These are phyloP conservation scores for Brachypterus glaber DNA, from an alignment of 2,888 invertebrate genomes.

Conservation along the genomic window DNA sequence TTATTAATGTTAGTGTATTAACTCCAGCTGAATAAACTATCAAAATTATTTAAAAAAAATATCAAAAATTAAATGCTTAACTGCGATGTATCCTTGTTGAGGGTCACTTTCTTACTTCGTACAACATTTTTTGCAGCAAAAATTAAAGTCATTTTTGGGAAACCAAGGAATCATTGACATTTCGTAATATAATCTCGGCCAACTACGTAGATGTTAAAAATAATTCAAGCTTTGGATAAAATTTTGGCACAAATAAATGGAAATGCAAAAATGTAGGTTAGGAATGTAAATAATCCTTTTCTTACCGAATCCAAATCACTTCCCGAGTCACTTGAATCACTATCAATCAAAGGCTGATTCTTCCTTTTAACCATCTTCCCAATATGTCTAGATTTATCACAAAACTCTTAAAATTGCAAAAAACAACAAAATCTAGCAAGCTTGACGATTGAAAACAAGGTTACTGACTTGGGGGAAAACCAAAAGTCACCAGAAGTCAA, in stretches of 20 bases:
- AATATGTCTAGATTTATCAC: no score
- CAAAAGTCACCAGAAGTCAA: constrained; percentile 1
- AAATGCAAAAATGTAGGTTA: constrained; percentile 11
- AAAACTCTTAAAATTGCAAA: neutral
- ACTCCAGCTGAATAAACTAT: no score
- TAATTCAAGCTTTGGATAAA: constrained; percentile 11
- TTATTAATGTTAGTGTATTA: no score
- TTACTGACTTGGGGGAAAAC: constrained; percentile 3
- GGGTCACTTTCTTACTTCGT: no score
- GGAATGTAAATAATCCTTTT: constrained; percentile 15
- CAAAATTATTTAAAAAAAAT: no score
- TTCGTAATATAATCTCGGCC: no score
- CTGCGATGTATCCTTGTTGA: no score
- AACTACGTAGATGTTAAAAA: no score
- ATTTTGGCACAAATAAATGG: constrained; percentile 1
- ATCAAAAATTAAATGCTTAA: no score
- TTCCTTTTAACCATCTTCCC: constrained; percentile 71
- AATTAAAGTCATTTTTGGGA: no score
- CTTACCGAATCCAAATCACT: constrained; percentile 80
- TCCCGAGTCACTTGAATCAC: constrained; percentile 70
- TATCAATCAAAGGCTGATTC: constrained; percentile 72
- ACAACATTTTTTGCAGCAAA: no score
- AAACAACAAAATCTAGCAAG: neutral
- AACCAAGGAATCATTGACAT: no score
- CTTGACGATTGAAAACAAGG: neutral